These are phyloP conservation scores for Tragopan temminckii DNA, from an alignment of 2,797 vertebrate species.

Conservation along the genomic window DNA sequence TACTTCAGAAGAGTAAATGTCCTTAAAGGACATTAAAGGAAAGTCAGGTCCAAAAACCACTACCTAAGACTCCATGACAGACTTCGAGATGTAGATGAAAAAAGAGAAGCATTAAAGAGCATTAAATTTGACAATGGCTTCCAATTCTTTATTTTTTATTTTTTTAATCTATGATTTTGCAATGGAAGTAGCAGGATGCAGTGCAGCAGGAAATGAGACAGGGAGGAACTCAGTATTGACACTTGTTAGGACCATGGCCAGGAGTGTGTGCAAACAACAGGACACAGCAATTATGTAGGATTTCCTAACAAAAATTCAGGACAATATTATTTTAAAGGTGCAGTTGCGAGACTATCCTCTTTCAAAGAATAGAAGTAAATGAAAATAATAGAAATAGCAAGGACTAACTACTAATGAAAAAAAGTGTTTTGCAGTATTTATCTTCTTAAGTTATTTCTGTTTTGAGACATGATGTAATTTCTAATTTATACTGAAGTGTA, in stretches of 20 bases:
- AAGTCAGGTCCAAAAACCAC: neutral
- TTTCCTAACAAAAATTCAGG: neutral
- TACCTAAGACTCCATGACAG: rapidly evolving
- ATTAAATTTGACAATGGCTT: neutral
- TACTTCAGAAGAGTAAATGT: neutral
- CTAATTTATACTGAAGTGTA: neutral
- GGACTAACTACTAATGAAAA: neutral
- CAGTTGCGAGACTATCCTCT: neutral
- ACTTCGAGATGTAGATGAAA: neutral
- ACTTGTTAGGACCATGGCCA: neutral
- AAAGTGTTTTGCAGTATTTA: neutral
- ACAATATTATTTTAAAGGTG: neutral
- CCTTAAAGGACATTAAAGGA: neutral
- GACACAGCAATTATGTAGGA: neutral
- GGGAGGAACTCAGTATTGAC: neutral
- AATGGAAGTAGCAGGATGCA: neutral
- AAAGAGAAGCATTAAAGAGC: neutral
- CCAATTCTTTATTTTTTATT: no score
- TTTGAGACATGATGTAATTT: neutral
- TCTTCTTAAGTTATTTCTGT: neutral
- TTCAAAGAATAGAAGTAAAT: neutral
- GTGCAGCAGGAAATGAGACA: neutral
- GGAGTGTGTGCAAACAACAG: neutral
- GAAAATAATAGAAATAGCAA: neutral
- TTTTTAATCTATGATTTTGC: neutral